Base-by-base conservation (phyloP, 2,888 invertebrate species). In the Volucella inflata region DNA sequence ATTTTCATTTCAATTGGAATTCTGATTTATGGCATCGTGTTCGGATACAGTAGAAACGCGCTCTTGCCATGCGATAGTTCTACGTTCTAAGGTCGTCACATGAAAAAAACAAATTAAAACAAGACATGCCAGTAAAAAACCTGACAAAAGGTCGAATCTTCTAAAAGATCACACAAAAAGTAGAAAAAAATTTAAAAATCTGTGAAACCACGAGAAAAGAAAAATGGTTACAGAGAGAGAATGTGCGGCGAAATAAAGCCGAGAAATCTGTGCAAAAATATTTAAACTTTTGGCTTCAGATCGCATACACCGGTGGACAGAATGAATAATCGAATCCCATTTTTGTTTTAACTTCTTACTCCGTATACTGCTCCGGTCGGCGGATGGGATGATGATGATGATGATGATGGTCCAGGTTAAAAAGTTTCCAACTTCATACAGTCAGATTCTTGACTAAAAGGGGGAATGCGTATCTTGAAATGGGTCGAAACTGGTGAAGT, bases 1-100 rank as follows among this genome's bases (percentile, higher is more conserved):
- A 78, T 70, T 77, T 78, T 55, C 62, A 70, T 78, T 77, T 77
- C 70, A 77, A 70, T 70, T 53, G 77, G 62, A 77, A 77, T 77
- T 77, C 55, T 78, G 70, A 78, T 78, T 78, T 78, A 78, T 78
- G 48, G 62, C 11, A 40, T 48, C 70, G 46, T 53, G 53, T 36
- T 12, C 8, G 6, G 48, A 14, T 48, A 14, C 21, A 36, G 21
- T 17, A 42, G 42, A 59, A 14, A 67, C 40, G 36, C 55, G 8
- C 14, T 8, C n/a, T 38, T 40, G 38, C 40, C 55, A 40, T 44
- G 30, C 10, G 14, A 10, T 53, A 38, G 67, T 48, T 60, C 57
- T 67, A 50, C 16, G 48, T 65, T 77, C 60, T 77, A 68, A 68
- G 76, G 76, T 77, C 76, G 76, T 53, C 21, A n/a, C 42, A 48